Evolutionary conservation across 2,888 invertebrate genomes (phyloP).

Genomic region (Resseliella maxima): DNA sequence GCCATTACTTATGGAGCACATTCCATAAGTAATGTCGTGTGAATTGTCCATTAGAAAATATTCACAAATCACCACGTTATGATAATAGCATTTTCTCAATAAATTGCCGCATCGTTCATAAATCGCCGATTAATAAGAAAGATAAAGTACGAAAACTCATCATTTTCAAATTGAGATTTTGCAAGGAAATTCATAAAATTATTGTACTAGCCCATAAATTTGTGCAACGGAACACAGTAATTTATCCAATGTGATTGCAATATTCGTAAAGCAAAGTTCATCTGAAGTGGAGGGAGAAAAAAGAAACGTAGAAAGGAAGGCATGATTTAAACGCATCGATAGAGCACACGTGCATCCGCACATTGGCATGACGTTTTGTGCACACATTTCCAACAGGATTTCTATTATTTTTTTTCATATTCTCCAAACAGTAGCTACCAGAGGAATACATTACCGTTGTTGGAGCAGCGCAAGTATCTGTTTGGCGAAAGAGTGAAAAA

Average conservation of each 20-base stretch:
- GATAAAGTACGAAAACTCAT: slow-evolving; percentile 13
- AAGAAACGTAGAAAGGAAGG: neutral
- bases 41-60: neutral
- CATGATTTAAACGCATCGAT: slow-evolving; percentile 53
- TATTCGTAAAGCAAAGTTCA: neutral
- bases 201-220: slow-evolving; percentile 45
- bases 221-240: slow-evolving; percentile 38
- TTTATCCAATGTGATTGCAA: slow-evolving; percentile 41
- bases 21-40: no score
- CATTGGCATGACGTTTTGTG: slow-evolving; percentile 30
- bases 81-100: neutral
- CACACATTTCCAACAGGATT: slow-evolving; percentile 22
- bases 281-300: neutral
- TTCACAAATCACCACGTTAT: neutral
- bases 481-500: slow-evolving; percentile 9
- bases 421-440: neutral
- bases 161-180: neutral
- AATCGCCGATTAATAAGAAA: neutral
- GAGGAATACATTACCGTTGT: slow-evolving; percentile 2
- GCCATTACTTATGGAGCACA: no score
- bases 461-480: slow-evolving; percentile 19
- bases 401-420: neutral
- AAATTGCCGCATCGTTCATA: neutral
- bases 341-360: slow-evolving; percentile 53
- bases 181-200: slow-evolving; percentile 52